These are phyloP conservation scores for Cyanoliseus patagonus DNA, from an alignment of 2,113 vertebrate genomes.

Conservation along the genomic window DNA sequence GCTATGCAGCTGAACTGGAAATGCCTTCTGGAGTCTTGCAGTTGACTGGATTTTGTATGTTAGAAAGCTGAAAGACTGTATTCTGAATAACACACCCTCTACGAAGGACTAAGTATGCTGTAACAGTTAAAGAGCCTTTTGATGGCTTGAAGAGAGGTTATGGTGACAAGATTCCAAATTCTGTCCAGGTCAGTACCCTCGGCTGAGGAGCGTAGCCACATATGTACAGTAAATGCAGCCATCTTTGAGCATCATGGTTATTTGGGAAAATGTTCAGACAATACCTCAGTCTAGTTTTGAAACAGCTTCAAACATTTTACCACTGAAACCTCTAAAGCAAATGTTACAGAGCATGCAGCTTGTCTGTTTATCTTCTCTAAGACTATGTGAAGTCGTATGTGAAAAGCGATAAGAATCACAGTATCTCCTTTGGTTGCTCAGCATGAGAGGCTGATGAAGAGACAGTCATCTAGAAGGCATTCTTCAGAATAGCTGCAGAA, in stretches of 20 bases:
- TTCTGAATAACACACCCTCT: background rate
- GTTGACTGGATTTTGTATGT: background rate
- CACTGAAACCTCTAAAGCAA: constrained; percentile 43
- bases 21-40: constrained; percentile 20
- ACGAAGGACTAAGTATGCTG: accelerated
- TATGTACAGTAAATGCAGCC: background rate
- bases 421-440: constrained; percentile 44
- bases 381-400: constrained; percentile 14
- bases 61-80: background rate
- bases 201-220: background rate
- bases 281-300: constrained; percentile 44
- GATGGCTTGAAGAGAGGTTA: background rate
- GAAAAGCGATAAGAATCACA: constrained; percentile 54
- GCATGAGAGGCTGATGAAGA: constrained; percentile 46
- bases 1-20: constrained; percentile 34
- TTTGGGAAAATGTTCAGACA: constrained; percentile 39
- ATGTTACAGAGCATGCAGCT: constrained; percentile 40
- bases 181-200: background rate
- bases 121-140: background rate
- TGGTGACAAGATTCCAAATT: background rate
- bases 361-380: constrained; percentile 41
- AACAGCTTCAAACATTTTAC: constrained; percentile 42
- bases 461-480: constrained; percentile 22
- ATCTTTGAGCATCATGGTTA: background rate
- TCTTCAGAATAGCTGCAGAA: constrained; percentile 43